Percentiles rank a stretch among this genome's conserved stretches.
These are phyloP conservation scores for Formica exsecta DNA, from an alignment of 1,140 invertebrate species.

Conservation along the genomic window DNA sequence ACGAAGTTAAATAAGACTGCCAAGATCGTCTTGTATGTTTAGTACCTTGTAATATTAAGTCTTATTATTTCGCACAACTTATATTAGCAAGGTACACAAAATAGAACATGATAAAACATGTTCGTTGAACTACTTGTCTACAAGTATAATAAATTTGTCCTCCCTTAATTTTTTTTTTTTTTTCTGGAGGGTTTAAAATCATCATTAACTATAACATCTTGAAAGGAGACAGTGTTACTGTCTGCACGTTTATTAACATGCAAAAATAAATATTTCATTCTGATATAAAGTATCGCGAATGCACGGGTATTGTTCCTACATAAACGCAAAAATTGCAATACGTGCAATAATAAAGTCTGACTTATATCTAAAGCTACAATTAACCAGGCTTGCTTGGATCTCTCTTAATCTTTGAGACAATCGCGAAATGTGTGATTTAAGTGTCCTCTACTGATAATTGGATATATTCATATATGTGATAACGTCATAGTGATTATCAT, in stretches of 20 bases:
- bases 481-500: conserved; percentile 6
- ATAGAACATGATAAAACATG: neutral
- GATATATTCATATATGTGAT: conserved; percentile 39
- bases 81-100: conserved; percentile 45
- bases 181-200: conserved; percentile 5
- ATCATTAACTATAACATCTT: conserved; percentile 10
- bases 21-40: conserved; percentile 32
- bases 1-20: conserved; percentile 5
- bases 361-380: conserved; percentile 3
- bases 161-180: conserved; percentile 28
- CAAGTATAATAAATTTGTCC: neutral
- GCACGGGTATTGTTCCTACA: conserved; percentile 1
- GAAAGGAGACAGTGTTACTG: conserved; percentile 23
- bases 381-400: conserved; percentile 8
- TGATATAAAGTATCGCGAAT: neutral
- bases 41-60: conserved; percentile 64
- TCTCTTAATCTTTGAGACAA: conserved; percentile 35
- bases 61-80: conserved; percentile 52
- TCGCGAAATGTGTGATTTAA: neutral
- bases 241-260: conserved; percentile 14
- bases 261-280: conserved; percentile 10
- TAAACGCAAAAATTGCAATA: neutral
- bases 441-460: conserved; percentile 17
- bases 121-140: no score
- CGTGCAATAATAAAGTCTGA: conserved; percentile 32